These are phyloP conservation scores for Drosophila arawakana DNA, from an alignment of 1,140 invertebrate species.

Conservation along the genomic window DNA sequence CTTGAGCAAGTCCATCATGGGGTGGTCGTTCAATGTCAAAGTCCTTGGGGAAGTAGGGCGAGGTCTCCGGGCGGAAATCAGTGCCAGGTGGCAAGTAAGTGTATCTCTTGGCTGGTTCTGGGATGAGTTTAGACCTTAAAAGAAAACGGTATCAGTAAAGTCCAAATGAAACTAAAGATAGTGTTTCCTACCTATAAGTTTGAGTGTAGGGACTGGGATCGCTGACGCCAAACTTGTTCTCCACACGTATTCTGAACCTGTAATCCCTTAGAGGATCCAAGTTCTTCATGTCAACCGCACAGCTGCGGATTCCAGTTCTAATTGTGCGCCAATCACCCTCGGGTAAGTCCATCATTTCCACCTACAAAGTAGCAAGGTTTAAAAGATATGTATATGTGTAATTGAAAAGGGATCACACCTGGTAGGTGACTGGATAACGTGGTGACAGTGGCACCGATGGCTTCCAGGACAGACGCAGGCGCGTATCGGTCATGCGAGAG, in stretches of 20 bases:
- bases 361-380: conserved; percentile 66
- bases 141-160: background rate
- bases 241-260: conserved; percentile 96
- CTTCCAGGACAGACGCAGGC: conserved; percentile 95
- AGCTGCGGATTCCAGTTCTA: conserved; percentile 92
- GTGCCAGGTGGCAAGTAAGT: conserved; percentile 92
- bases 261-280: conserved; percentile 95
- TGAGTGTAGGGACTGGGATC: conserved; percentile 95
- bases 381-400: background rate
- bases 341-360: conserved; percentile 96
- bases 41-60: conserved; percentile 95
- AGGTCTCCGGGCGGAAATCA: conserved; percentile 93
- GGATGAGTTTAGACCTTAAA: conserved; percentile 89
- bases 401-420: conserved; percentile 77
- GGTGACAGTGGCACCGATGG: conserved; percentile 93
- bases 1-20: conserved; percentile 92
- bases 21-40: conserved; percentile 95
- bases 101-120: conserved; percentile 91
- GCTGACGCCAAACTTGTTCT: conserved; percentile 98
- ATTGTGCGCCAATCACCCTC: conserved; percentile 95
- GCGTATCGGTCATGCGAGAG: conserved; percentile 93
- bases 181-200: conserved; percentile 86
- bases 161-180: background rate
- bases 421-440: conserved; percentile 94
- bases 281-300: conserved; percentile 93